These are phyloP conservation scores for Ceratosolen solmsi DNA, from an alignment of 1,140 invertebrate genomes.

Conservation along the genomic window DNA sequence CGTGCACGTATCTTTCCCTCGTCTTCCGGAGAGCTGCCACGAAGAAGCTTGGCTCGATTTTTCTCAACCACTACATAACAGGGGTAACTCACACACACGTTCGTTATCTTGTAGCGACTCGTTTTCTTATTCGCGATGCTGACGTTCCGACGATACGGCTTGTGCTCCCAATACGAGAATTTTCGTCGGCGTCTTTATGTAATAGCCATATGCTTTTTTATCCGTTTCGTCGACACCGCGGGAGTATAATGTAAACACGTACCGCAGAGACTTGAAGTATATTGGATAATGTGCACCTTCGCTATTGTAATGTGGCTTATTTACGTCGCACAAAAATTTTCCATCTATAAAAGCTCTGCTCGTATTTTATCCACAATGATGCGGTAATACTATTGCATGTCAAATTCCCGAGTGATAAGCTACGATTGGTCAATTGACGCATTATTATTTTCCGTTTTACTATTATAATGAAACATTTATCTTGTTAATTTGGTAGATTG, in stretches of 20 bases:
- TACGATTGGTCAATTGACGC: too few relatives aligned
- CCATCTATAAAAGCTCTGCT: too few relatives aligned
- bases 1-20: background rate
- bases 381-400: too few relatives aligned
- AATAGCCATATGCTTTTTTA: background rate
- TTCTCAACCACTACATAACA: background rate
- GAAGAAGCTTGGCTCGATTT: background rate
- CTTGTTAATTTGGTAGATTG: too few relatives aligned
- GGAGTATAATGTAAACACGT: background rate
- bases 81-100: background rate
- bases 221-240: background rate
- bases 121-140: background rate
- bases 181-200: background rate
- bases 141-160: background rate
- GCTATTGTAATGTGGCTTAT: background rate
- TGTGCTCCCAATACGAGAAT: background rate
- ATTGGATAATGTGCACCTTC: background rate
- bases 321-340: background rate
- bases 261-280: background rate
- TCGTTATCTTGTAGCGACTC: background rate
- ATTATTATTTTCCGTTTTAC: too few relatives aligned
- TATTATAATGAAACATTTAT: too few relatives aligned
- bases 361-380: too few relatives aligned
- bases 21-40: background rate
- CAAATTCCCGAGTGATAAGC: too few relatives aligned